phyloP scores from a whole-genome alignment of 2,113 vertebrate genomes.

The Promerops cafer region DNA sequence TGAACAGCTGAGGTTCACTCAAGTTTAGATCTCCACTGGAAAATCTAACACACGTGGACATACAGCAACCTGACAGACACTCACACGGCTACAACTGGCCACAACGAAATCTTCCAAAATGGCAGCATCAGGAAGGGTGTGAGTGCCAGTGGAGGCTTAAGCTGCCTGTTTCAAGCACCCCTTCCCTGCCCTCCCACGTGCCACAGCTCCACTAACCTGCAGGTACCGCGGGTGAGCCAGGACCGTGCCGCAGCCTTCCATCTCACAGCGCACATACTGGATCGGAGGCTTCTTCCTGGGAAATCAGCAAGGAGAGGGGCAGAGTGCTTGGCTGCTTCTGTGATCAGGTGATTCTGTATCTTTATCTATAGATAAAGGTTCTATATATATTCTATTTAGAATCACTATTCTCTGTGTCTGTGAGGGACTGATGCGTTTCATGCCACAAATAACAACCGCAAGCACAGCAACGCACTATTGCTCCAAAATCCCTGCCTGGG shows the following conservation, averaged over 20 bases:
- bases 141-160: neutral
- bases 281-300: constrained; percentile 96
- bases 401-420: neutral
- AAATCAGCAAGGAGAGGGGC: neutral
- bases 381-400: neutral
- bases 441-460: neutral
- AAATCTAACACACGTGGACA: neutral
- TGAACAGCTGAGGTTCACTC: neutral
- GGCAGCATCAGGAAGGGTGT: neutral
- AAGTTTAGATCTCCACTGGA: neutral
- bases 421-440: neutral
- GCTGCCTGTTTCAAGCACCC: neutral
- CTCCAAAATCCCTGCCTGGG: neutral
- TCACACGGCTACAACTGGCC: neutral
- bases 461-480: neutral
- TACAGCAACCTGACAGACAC: neutral
- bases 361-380: neutral
- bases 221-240: constrained; percentile 94
- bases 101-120: neutral
- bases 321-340: neutral
- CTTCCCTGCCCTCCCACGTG: neutral
- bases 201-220: constrained; percentile 75
- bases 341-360: neutral
- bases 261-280: constrained; percentile 97
- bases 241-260: constrained; percentile 96